Base-by-base conservation (phyloP, 53 echinoderm and acorn worm genomes). In the Temnopleurus reevesii region DNA sequence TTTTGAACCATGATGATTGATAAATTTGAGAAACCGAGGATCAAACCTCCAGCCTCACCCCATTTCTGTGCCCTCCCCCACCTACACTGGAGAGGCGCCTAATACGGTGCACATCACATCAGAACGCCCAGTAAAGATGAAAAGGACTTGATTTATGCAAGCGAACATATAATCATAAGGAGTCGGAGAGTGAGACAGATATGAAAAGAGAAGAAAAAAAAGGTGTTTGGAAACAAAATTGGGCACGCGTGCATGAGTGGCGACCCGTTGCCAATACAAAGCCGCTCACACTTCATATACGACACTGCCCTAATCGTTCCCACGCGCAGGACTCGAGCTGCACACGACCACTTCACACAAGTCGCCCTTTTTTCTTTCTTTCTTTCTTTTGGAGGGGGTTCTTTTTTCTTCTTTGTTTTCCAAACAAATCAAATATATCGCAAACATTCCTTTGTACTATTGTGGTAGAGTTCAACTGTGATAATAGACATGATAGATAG, bases 301-400 rank as follows among this genome's bases (percentile, higher is more conserved):
- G 85, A 59, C 85, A 60, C 85, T 60, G 60, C 57, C 49, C 27
- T 49, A 87, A 87, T 31, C 66, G 87, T 87, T 87, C 87, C 87
- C 87, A 87, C 87, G 66, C 66, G 66, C 66, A 30, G 36, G 41
- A 38, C 38, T 49, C 87, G 87, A 87, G 35, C 12, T 31, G 66
- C 87, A 87, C 87, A 66, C 87, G 87, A 87, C 87, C 87, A 66
- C 53, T 87, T 87, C 87, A 66, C 87, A 66, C 87, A 33, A 53
- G 30, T 87, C 71, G 36, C 18, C 12, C 45, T 1, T 85, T 59
- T 8, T 44, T 26, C 71, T 35, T 9, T 71, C 7, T 71, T 9
- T 17, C 13, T n/a, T n/a, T n/a, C n/a, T n/a, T n/a, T n/a, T n/a
- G n/a, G n/a, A n/a, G n/a, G 66, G 7, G 2, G 25, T 13, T 35